Percentiles rank a stretch among this genome's conserved stretches.
These are phyloP conservation scores for Loris lydekkerianus DNA, from an alignment of 2,797 vertebrate genomes.

Conservation along the genomic window DNA sequence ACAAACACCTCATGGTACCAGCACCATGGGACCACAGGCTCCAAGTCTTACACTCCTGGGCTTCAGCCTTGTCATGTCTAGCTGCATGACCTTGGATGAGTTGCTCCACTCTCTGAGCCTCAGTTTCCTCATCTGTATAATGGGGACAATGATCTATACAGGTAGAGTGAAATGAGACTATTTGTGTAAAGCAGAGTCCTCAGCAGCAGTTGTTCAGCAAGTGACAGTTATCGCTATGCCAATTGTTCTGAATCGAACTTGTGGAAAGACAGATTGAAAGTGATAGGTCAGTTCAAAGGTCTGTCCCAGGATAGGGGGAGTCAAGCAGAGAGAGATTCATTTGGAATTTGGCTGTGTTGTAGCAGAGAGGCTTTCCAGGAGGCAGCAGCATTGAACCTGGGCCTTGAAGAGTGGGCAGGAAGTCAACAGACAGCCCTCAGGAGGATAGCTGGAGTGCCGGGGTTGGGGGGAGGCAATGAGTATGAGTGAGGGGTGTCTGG, in stretches of 20 bases:
- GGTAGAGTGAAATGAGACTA: background rate
- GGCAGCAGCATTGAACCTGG: background rate
- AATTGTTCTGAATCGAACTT: background rate
- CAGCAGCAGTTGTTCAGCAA: background rate
- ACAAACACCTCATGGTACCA: background rate
- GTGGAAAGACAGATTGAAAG: background rate
- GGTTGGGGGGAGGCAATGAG: background rate
- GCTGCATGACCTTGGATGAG: background rate
- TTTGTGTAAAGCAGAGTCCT: background rate
- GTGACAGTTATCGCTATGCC: background rate
- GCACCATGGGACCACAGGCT: background rate
- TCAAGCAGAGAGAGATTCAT: background rate
- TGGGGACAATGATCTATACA: background rate
- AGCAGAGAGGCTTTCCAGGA: background rate
- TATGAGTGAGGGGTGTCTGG: background rate
- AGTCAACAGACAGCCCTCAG: fast-evolving
- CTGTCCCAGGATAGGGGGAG: background rate
- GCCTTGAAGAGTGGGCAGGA: background rate
- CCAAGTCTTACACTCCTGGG: background rate
- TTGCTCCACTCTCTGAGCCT: background rate
- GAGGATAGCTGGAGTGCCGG: background rate
- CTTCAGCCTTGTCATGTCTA: background rate
- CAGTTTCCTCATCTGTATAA: background rate
- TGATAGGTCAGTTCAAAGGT: background rate
- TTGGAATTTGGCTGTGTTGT: background rate